These are phyloP conservation scores for Pelagia noctiluca DNA, from an alignment of 30 jellyfish, hydroid and myxozoan genomes.

Conservation along the genomic window DNA sequence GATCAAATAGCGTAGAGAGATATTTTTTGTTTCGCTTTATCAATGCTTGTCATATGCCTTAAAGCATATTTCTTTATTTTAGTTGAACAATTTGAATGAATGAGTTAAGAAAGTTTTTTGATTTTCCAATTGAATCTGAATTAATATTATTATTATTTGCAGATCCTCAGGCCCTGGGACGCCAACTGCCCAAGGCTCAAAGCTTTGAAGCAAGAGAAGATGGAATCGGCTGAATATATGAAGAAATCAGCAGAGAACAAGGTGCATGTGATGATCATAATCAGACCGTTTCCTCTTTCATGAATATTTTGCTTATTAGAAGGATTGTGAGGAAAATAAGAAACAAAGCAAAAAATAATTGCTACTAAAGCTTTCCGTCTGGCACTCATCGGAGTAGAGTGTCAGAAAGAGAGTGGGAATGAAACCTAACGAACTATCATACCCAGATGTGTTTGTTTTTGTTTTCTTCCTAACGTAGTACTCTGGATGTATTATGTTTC, in stretches of 20 bases:
- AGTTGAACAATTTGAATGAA: not conserved
- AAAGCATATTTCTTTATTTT: too few species aligned
- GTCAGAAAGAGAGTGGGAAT: not conserved
- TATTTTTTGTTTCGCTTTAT: too few species aligned
- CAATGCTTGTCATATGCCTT: too few species aligned
- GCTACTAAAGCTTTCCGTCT: not conserved
- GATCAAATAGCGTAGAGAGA: too few species aligned
- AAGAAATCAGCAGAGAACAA: conserved; percentile 1
- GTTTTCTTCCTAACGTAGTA: too few species aligned
- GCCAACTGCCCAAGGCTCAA: conserved; percentile 66
- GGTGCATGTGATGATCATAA: conserved; percentile 15
- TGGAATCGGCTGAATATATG: not conserved
- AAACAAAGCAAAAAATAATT: too few species aligned
- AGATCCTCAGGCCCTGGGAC: conserved; percentile 78
- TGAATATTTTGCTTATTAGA: not conserved
- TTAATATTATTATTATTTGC: not conserved
- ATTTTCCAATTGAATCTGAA: not conserved
- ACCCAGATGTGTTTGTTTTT: not conserved
- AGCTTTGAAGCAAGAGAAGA: conserved; percentile 1
- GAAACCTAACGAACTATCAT: not conserved
- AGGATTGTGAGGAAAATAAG: not conserved
- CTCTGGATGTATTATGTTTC: too few species aligned
- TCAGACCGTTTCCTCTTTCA: too few species aligned
- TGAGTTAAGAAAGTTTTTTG: not conserved
- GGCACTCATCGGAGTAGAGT: not conserved